A percentile compares a stretch with the other conserved stretches of the same genome.
Conservation (phyloP, 1,140 invertebrate species). For the Schlechtendalia chinensis region DNA sequence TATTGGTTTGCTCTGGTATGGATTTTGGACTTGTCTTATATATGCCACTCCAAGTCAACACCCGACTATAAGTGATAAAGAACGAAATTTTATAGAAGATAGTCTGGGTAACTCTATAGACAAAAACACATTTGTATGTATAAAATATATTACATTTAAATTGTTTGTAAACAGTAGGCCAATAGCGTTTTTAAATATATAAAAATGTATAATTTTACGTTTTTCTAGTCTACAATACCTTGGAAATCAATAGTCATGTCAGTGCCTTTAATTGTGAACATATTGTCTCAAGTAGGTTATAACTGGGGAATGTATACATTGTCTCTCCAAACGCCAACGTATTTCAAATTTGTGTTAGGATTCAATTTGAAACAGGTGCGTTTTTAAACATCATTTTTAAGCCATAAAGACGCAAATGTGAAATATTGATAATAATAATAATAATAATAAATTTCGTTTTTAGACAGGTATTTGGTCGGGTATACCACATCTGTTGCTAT, state of each 20-base stretch:
- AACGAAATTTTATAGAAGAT: conserved; percentile 62
- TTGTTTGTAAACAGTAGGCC: neutral
- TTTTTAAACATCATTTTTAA: conserved; percentile 34
- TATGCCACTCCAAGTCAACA: conserved; percentile 76
- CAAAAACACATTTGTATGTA: neutral
- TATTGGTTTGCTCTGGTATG: conserved; percentile 73
- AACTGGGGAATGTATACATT: conserved; percentile 85
- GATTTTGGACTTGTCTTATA: conserved; percentile 71
- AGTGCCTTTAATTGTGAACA: conserved; percentile 73
- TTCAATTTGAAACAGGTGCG: conserved; percentile 75
- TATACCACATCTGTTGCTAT: conserved; percentile 64
- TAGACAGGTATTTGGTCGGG: conserved; percentile 68
- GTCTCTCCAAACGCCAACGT: conserved; percentile 80
- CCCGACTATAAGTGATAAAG: conserved; percentile 70
- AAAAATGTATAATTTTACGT: neutral
- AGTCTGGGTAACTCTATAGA: conserved; percentile 24
- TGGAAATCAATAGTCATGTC: conserved; percentile 74
- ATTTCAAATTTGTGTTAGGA: conserved; percentile 79
- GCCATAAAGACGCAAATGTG: too few species aligned
- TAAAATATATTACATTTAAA: neutral
- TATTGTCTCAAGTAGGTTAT: conserved; percentile 73
- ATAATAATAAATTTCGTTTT: neutral
- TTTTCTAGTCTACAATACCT: conserved; percentile 61
- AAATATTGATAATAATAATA: too few species aligned
- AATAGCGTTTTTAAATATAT: neutral